Evolutionary conservation across 2,888 invertebrate species (phyloP), one percentile per base, ranked within the genome.

Genomic region (Plebejus melissa): DNA sequence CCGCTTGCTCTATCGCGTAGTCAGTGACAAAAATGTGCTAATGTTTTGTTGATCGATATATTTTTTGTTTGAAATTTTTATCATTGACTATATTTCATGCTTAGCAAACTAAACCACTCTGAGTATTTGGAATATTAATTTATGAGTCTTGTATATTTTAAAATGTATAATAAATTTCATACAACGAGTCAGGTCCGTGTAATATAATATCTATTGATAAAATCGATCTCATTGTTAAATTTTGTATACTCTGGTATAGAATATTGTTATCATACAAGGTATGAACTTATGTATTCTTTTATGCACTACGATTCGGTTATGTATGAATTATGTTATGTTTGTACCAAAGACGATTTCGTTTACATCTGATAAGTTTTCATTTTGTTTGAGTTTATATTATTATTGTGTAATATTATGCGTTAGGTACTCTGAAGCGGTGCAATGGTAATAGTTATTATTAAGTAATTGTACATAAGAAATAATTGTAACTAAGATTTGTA

Each of bases 241-340:
- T 88, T 84, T 88, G 83, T 86, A 86, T 90, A 88, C 78, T 78
- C 83, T 88, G 88, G 87, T 85, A 84, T 87, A 84, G 85, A 87
- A 87, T 87, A 88, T 92, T 93, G 93, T 93, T 93, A 93, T 93
- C 93, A 93, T 93, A 93, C 93, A 90, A 87, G 91, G 93, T 93
- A 92, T 93, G 93, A 93, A 92, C 84, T 91, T 88, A 85, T 86
- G 85, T 84, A 82, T 81, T 83, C 82, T 83, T 86, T 83, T 83
- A 81, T 85, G 83, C 83, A 85, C 84, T 84, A 82, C 85, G 84
- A 85, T 88, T 87, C 85, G 82, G 83, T 83, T 82, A 80, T 77
- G 77, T 82, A 81, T 16, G 54, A 54, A 32, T 32, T 79, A 80
- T 82, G 80, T 85, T 84, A 83, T 85, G 86, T 87, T 87, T 89